Percentiles rank a stretch among this genome's conserved stretches.
These are phyloP conservation scores for Heliconius hewitsoni DNA, from an alignment of 1,140 invertebrate genomes.

Conservation along the genomic window DNA sequence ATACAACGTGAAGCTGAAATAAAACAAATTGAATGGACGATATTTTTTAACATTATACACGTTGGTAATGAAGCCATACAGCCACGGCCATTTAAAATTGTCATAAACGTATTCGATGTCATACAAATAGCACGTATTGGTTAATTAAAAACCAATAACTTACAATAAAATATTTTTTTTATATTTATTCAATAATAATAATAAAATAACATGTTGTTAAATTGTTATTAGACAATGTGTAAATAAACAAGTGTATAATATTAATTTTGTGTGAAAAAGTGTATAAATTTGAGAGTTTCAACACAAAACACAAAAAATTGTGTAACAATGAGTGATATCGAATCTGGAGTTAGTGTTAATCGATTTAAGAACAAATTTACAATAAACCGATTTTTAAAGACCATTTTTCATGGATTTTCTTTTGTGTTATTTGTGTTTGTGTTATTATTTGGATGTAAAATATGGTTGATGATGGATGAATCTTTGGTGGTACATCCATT, in stretches of 20 bases:
- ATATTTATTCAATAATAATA: background rate
- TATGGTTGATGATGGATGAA: slow-evolving; percentile 37
- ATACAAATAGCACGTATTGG: background rate
- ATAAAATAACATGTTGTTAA: background rate
- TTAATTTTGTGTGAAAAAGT: background rate
- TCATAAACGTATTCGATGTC: background rate
- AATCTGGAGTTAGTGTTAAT: slow-evolving; percentile 9
- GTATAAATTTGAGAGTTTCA: background rate
- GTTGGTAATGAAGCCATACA: background rate
- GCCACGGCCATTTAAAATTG: background rate
- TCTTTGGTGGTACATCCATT: slow-evolving; percentile 28
- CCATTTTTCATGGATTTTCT: slow-evolving; percentile 20
- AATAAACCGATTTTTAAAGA: slow-evolving; percentile 17
- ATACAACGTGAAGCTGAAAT: background rate
- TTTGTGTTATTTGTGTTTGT: slow-evolving; percentile 22
- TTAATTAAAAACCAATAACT: background rate
- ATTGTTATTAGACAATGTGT: background rate
- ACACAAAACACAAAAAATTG: background rate
- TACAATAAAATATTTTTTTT: background rate
- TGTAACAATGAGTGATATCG: slow-evolving; percentile 26
- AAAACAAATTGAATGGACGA: background rate
- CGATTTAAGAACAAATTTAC: slow-evolving; percentile 5
- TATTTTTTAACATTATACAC: background rate
- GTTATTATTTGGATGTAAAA: slow-evolving; percentile 22
- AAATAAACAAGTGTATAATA: background rate